These are phyloP conservation scores for Channa maculata DNA, from an alignment of 2,113 vertebrate genomes.

Conservation along the genomic window DNA sequence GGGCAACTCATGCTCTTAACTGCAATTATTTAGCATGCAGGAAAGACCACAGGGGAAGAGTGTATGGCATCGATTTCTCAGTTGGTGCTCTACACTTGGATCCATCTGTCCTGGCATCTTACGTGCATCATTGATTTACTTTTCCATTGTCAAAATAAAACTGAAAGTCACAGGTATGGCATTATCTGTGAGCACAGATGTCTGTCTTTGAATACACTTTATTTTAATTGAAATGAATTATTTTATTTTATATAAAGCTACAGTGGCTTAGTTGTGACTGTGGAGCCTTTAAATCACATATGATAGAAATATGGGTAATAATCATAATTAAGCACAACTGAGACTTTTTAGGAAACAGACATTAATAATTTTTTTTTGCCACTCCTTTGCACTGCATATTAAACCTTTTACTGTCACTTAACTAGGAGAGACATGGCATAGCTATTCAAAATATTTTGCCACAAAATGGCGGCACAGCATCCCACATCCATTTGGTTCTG, in stretches of 20 bases:
- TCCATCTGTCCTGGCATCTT: conserved; percentile 75
- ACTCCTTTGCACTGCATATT: conserved; percentile 25
- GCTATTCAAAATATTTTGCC: conserved; percentile 69
- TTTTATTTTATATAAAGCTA: conserved; percentile 23
- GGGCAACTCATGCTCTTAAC: conserved; percentile 44
- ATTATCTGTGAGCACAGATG: conserved; percentile 66
- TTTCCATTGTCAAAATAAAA: conserved; percentile 69
- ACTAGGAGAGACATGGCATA: conserved; percentile 61
- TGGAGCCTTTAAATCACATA: conserved; percentile 59
- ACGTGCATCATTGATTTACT: conserved; percentile 58
- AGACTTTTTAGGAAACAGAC: conserved; percentile 20
- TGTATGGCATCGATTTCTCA: conserved; percentile 59
- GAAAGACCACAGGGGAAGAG: conserved; percentile 44
- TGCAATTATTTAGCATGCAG: conserved; percentile 63
- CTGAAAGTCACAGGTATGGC: conserved; percentile 68
- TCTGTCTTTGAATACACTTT: conserved; percentile 66
- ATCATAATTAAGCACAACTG: conserved; percentile 37
- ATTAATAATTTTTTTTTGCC: conserved; percentile 40
- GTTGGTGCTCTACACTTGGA: conserved; percentile 55
- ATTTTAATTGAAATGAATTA: conserved; percentile 57
- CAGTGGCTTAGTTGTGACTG: conserved; percentile 51
- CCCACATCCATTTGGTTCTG: conserved; percentile 78
- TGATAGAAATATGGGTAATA: conserved; percentile 40
- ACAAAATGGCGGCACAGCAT: conserved; percentile 77
- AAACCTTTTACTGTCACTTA: conserved; percentile 50